Evolutionary conservation across 2,888 invertebrate species (phyloP), one percentile per base, ranked within the genome.

Genomic region (Dascillus cervinus): DNA sequence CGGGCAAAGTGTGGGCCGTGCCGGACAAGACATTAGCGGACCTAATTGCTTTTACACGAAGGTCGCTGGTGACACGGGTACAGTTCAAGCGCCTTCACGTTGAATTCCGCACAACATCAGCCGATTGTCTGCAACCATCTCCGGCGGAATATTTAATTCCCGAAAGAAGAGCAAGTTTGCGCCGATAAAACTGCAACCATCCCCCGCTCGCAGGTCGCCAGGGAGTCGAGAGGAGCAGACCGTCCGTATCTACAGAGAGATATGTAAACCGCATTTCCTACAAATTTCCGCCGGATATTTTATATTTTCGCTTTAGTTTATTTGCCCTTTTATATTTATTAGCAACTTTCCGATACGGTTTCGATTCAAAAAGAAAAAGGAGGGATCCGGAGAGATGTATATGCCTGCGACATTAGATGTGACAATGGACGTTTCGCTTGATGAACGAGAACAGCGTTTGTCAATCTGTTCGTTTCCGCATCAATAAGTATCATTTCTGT

Each of bases 1-100:
- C 46, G 49, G 47, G 51, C 50, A 47, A 56, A 60, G 56, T 55
- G 56, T 50, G 55, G 56, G 52, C 47, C n/a, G 53, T 46, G 44
- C 52, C 58, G 61, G 59, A 59, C 61, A 60, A 60, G 60, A 61
- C 62, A 61, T 62, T 62, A 62, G 59, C 58, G 58, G 48, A 56
- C 56, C 55, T 61, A 61, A 62, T 61, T 62, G 61, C 62, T 61
- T 56, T 56, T n/a, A n/a, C n/a, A 53, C 53, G 40, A 37, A 32
- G 29, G 33, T 36, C 13, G 34, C 39, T 29, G 29, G 39, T 39
- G 39, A 39, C 39, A 39, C 39, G 39, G 39, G 39, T n/a, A n/a
- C n/a, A n/a, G n/a, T n/a, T n/a, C n/a, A n/a, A n/a, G n/a, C n/a
- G n/a, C n/a, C n/a, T n/a, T n/a, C n/a, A n/a, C n/a, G n/a, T n/a